Evolutionary conservation across 2,888 invertebrate genomes (phyloP), one percentile per base, ranked within the genome.

Genomic region (Mesopsocus fuscifrons): DNA sequence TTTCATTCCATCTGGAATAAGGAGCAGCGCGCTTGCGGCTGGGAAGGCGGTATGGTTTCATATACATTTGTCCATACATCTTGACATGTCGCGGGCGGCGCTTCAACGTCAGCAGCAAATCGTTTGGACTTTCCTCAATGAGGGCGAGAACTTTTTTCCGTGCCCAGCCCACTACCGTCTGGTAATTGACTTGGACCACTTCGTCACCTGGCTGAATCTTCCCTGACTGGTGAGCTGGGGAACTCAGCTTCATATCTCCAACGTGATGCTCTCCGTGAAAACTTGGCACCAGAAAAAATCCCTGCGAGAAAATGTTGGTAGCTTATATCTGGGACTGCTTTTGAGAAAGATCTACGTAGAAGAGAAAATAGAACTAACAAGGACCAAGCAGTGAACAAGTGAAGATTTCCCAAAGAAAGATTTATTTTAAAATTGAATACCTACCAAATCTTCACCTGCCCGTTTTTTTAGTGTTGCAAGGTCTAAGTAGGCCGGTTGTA

Each of bases 131-230:
- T 54, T 83, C 82, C 52, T 76, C 74, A 45, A 78, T 66, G 44
- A 78, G 65, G 47, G 77, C 69, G 52, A 81, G 66, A 20, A 87
- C 75, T 50, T 79, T 79, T 54, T 79, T 77, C 44, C 77, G 68
- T 53, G 79, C 78, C 85, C 87, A 88, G 2, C 84, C 85, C 47
- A 85, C 54, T 35, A 71, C 69, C 33, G 69, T 70, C 52, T 71
- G 68, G 51, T 69, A 66, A 56, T 70, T 69, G 51, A 85, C 85
- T 69, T 91, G 88, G 33, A 95, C 81, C 52, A 97, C 85, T 67
- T 97, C 95, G 63, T 97, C 95, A 0, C 94, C 95, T 52, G 83
- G 81, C 62, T 91, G 91, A 55, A 97, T 80, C 64, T 85, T 87
- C 2, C 84, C 84, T 52, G 85, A 84, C 26, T 82, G 76, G 63